Evolutionary conservation across 2,888 invertebrate genomes (phyloP).

Genomic region (Drosophila mulleri): DNA sequence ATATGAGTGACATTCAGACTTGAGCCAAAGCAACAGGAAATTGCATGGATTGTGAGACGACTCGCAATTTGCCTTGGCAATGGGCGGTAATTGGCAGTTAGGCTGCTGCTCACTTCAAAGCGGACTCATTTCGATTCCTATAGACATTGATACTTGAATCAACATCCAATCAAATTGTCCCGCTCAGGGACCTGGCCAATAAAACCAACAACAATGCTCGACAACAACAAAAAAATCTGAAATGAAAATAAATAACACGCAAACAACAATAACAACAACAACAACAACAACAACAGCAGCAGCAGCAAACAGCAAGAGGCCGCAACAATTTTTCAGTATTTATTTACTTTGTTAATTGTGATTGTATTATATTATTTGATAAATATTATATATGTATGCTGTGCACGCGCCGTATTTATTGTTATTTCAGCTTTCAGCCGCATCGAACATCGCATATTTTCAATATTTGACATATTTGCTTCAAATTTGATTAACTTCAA

Average conservation of each 20-base stretch:
- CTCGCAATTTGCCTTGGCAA: slow-evolving; percentile 2
- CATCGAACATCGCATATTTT: slow-evolving; percentile 4
- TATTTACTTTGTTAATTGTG: slow-evolving; percentile 38
- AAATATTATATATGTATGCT: neutral
- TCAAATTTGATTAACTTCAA: slow-evolving; percentile 37
- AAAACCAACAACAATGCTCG: no score
- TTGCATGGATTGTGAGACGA: slow-evolving; percentile 12
- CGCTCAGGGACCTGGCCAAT: neutral
- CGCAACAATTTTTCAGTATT: slow-evolving; percentile 13
- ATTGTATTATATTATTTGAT: slow-evolving; percentile 21
- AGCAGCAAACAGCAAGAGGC: neutral
- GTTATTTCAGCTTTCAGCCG: slow-evolving; percentile 3
- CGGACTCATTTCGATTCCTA: slow-evolving; percentile 18
- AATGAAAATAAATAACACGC: neutral
- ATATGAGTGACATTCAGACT: slow-evolving; percentile 35
- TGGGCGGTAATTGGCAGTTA: slow-evolving; percentile 9
- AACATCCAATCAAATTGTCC: slow-evolving; percentile 16
- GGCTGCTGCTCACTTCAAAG: neutral
- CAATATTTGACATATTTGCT: slow-evolving; percentile 25
- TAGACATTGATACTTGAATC: slow-evolving; percentile 23
- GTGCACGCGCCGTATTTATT: slow-evolving; percentile 4
- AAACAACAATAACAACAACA: neutral
- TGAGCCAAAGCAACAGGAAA: slow-evolving; percentile 31
- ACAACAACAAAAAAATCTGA: neutral
- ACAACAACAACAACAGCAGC: neutral